Base-by-base conservation (phyloP, 1,140 invertebrate genomes). In the Monomorium pharaonis region DNA sequence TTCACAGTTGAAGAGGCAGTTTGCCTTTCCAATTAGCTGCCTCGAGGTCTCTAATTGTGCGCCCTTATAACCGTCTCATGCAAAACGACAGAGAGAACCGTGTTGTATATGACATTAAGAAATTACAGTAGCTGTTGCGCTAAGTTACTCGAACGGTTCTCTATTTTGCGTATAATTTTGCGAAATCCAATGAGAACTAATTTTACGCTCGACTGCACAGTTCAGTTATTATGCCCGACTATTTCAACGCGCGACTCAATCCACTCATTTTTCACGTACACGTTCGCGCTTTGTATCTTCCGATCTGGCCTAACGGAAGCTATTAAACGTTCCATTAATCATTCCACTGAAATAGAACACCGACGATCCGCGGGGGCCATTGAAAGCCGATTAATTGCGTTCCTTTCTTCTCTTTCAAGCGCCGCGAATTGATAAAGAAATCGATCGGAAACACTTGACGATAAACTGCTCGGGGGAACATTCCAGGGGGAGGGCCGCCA, bases 371-470 rank as follows among this genome's bases (percentile, higher is more conserved):
- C 42, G 65, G 37, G 4, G 7, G 16, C 51, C 33, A 83, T 83
- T 83, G 78, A 83, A 74, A 83, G 67, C 70, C 78, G 78, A 83
- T 83, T 83, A 83, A 83, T 83, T 74, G 78, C 67, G n/a, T 33
- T 58, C 37, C 67, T 83, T 83, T 83, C 78, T 83, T 83, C 78
- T 30, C 69, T 58, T 72, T 72, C 67, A 44, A 83, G 14, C 67
- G 27, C 51, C 42, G 37, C 51, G 67, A 51, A 47, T 83, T 83
- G 78, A 83, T 83, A 83, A 83, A 83, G 78, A 83, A 83, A 83
- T 83, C 67, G 78, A 83, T 83, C 78, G 78, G 54, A 83, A 83
- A 83, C 67, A 83, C 67, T 83, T 72, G 78, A 74, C 67, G 78
- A 74, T 83, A 83, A 83, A 83, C 78, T 54, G 54, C 33, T 42